phyloP scores from a whole-genome alignment of 2,797 vertebrate genomes.

The Pteropus rufus region DNA sequence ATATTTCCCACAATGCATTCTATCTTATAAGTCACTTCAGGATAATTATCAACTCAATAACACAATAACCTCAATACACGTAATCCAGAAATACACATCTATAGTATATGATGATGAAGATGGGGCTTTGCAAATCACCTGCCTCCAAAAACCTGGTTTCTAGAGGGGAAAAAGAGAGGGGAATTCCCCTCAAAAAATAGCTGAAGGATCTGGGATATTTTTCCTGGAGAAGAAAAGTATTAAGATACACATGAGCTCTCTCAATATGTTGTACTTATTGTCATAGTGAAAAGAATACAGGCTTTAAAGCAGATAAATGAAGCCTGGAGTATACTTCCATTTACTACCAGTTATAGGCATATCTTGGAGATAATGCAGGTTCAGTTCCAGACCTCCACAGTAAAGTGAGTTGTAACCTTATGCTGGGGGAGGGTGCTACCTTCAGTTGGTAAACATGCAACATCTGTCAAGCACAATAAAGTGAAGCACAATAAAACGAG shows the following conservation, averaged over 20 bases:
- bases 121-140: not conserved
- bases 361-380: too few species aligned
- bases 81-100: not conserved
- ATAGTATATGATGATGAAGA: not conserved
- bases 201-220: not conserved
- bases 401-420: too few species aligned
- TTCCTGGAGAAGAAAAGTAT: not conserved
- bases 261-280: not conserved
- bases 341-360: not conserved
- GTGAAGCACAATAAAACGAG: too few species aligned
- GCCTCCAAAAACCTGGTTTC: not conserved
- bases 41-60: not conserved
- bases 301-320: not conserved
- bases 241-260: not conserved
- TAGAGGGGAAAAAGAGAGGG: not conserved
- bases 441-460: too few species aligned
- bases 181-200: not conserved
- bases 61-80: not conserved
- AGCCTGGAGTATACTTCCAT: not conserved
- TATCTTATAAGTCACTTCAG: not conserved
- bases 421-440: too few species aligned
- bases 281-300: not conserved
- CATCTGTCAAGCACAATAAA: too few species aligned
- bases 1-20: not conserved
- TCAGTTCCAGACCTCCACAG: too few species aligned